Percentiles rank a stretch among this genome's conserved stretches.
Evolutionary conservation across 2,888 invertebrate species (phyloP).

Genomic region (Thereva unica): DNA sequence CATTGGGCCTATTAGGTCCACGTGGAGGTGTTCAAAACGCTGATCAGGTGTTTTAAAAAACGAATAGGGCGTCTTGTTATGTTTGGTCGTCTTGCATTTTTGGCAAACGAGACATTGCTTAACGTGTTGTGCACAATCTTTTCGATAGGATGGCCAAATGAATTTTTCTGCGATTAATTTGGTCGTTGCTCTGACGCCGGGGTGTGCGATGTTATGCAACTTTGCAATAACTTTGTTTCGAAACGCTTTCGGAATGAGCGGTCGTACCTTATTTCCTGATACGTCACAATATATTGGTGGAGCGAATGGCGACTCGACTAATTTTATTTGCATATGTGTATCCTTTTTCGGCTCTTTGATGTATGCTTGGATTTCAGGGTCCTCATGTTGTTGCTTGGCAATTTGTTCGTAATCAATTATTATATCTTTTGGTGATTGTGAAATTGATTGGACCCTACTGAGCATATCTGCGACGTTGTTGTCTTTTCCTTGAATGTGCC

Average conservation of each 20-base stretch:
- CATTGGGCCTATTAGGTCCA: not conserved
- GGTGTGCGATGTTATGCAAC: not conserved
- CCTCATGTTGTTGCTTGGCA: too few relatives aligned
- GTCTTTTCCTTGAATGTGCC: too few relatives aligned
- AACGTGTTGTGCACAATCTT: not conserved
- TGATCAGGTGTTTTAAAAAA: too few relatives aligned
- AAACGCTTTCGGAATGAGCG: too few relatives aligned
- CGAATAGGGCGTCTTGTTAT: not conserved
- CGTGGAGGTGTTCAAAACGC: not conserved
- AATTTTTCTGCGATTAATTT: not conserved
- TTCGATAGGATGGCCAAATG: not conserved
- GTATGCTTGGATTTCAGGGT: too few relatives aligned
- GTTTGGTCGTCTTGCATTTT: not conserved
- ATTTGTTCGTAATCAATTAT: not conserved
- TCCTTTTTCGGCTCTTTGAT: too few relatives aligned
- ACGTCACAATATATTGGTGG: too few relatives aligned
- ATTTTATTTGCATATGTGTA: too few relatives aligned
- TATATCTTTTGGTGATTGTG: not conserved
- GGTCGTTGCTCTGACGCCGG: not conserved
- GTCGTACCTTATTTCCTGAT: too few relatives aligned
- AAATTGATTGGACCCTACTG: too few relatives aligned
- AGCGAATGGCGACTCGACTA: too few relatives aligned
- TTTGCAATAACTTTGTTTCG: not conserved
- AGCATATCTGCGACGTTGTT: too few relatives aligned
- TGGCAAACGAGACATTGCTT: conserved; percentile 4